A percentile compares a stretch with the other conserved stretches of the same genome.
Evolutionary conservation across 2,113 vertebrate genomes (phyloP).

Genomic region (Zosterops pallidus): DNA sequence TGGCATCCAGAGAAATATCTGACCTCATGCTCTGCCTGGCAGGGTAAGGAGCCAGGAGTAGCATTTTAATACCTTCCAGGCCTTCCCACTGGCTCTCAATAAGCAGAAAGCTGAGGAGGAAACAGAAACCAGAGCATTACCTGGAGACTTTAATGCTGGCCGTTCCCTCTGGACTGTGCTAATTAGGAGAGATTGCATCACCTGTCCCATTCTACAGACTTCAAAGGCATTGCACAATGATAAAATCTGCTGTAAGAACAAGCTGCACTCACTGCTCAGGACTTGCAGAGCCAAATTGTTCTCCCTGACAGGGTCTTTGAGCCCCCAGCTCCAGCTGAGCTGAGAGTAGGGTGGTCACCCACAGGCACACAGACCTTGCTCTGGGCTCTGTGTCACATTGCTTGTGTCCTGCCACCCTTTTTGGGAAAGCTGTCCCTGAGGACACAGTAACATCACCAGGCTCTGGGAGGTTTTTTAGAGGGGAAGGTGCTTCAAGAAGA

Average conservation of each 20-base stretch:
- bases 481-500: background rate
- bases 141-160: background rate
- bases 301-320: background rate
- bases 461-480: background rate
- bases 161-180: background rate
- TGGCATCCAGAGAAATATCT: background rate
- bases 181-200: background rate
- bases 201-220: background rate
- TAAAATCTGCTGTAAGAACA: background rate
- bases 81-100: background rate
- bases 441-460: background rate
- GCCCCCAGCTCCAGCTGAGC: background rate
- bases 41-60: background rate
- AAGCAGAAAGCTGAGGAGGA: background rate
- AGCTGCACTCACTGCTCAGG: background rate
- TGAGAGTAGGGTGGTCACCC: rapidly evolving
- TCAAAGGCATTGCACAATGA: background rate
- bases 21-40: background rate
- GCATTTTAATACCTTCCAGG: background rate
- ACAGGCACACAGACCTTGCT: rapidly evolving
- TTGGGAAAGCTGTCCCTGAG: background rate
- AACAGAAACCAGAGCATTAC: background rate
- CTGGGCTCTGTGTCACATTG: background rate
- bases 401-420: background rate
- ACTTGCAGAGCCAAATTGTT: background rate